Evolutionary conservation across 2,888 invertebrate species (phyloP), one percentile per base, ranked within the genome.

Genomic region (Helleia helle): DNA sequence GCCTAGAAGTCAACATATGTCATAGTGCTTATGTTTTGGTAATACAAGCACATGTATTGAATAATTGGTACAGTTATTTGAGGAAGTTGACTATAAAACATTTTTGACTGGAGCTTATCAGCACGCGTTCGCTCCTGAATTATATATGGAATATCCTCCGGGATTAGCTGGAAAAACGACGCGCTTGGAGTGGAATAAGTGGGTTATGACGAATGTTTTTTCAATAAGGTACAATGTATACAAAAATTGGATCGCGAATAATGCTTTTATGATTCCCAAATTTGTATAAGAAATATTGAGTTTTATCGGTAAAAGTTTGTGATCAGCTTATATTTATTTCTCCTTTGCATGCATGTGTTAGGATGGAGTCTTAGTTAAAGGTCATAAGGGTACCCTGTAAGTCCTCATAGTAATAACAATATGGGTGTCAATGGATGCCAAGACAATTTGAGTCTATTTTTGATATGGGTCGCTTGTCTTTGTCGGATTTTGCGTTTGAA

Each of bases 61-160:
- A 31, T 31, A 18, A 31, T 31, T 9, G 41, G 39, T 30, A 38
- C n/a, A n/a, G n/a, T n/a, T 42, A 40, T 43, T 22, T 11, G 8
- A 15, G 22, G 17, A 14, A 36, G 30, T 18, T 11, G 11, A 15
- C 15, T 31, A 31, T 18, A 31, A 9, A 31, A 17, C 18, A 31
- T 31, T 31, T 31, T 14, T 31, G 18, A 69, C 63, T 59, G 49
- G 57, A 51, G 59, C 64, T 71, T 71, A 71, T 71, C 70, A 70
- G 65, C 60, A 58, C 64, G 59, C 62, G 62, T 59, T 67, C 52
- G 26, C 51, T 50, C 46, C 57, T 55, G 58, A 70, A 69, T 70
- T 71, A 64, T 58, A 51, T 62, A 13, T 29, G 8, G 11, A 29
- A 14, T 9, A 28, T 30, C 38, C 30, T 24, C 4, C 9, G 38